Percentiles rank a stretch among this genome's conserved stretches.
phyloP scores from a whole-genome alignment of 2,797 vertebrate genomes.

The Pseudochirops cupreus region DNA sequence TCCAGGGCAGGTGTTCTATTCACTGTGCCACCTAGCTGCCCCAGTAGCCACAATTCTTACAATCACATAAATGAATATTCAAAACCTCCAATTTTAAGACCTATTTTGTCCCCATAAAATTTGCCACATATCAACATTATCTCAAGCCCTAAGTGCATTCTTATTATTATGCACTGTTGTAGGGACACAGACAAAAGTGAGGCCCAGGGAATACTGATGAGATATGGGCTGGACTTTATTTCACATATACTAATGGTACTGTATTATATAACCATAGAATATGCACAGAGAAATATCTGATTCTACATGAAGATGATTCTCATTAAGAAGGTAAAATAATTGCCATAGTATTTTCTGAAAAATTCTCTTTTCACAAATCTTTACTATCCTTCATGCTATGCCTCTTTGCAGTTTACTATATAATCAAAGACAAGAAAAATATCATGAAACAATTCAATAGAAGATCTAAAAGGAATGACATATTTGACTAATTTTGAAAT shows the following conservation, averaged over 20 bases:
- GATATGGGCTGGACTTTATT: neutral
- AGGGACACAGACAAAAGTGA: neutral
- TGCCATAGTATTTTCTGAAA: neutral
- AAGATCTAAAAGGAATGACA: neutral
- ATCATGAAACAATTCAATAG: neutral
- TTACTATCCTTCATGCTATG: neutral
- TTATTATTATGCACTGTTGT: neutral
- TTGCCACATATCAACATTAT: neutral
- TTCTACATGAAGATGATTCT: neutral
- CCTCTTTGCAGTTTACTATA: neutral
- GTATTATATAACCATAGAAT: neutral
- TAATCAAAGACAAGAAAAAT: neutral
- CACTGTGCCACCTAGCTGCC: no score
- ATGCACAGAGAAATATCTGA: neutral
- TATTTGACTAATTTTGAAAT: conserved; percentile 10
- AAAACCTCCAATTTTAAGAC: neutral
- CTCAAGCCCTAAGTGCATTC: neutral
- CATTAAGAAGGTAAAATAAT: neutral
- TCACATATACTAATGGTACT: neutral
- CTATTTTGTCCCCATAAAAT: neutral
- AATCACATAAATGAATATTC: neutral
- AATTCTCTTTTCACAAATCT: neutral
- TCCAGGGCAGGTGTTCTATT: no score
- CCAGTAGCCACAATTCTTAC: neutral
- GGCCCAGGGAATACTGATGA: neutral